Evolutionary conservation across 2,113 vertebrate species (phyloP).

Genomic region (Isurus oxyrinchus): DNA sequence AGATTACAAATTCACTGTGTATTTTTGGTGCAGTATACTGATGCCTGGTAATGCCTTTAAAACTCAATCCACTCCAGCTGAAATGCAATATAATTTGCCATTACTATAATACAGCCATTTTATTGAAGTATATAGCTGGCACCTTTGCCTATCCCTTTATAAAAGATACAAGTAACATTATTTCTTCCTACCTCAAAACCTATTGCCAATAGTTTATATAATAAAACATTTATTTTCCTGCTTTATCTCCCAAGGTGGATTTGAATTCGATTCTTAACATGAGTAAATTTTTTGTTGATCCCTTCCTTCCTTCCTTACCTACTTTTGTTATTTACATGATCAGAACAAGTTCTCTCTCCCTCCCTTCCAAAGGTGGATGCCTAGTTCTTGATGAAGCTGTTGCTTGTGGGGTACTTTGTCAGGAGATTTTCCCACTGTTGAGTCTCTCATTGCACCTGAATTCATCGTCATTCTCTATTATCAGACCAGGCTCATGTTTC

Average conservation of each 20-base stretch:
- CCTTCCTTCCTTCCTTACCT: too few species aligned
- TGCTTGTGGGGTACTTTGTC: not conserved
- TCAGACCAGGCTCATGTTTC: not conserved
- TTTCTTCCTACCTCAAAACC: not conserved
- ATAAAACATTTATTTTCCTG: not conserved
- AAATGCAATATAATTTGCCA: too few species aligned
- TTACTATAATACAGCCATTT: too few species aligned
- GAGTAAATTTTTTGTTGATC: not conserved
- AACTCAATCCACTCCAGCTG: not conserved
- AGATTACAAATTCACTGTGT: not conserved
- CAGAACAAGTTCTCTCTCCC: not conserved
- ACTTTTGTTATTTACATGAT: not conserved
- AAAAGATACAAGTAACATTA: too few species aligned
- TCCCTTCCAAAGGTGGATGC: not conserved
- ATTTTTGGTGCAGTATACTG: not conserved
- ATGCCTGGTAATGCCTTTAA: conserved; percentile 38
- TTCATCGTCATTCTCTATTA: not conserved
- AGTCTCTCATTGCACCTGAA: not conserved
- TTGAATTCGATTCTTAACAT: not conserved
- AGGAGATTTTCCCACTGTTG: not conserved
- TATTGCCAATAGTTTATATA: not conserved
- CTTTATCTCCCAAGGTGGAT: not conserved
- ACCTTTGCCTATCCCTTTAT: too few species aligned
- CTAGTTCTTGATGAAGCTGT: not conserved
- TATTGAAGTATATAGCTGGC: too few species aligned